Conservation (phyloP, 2,113 vertebrate genomes). For the Leptocoma aspasia region DNA sequence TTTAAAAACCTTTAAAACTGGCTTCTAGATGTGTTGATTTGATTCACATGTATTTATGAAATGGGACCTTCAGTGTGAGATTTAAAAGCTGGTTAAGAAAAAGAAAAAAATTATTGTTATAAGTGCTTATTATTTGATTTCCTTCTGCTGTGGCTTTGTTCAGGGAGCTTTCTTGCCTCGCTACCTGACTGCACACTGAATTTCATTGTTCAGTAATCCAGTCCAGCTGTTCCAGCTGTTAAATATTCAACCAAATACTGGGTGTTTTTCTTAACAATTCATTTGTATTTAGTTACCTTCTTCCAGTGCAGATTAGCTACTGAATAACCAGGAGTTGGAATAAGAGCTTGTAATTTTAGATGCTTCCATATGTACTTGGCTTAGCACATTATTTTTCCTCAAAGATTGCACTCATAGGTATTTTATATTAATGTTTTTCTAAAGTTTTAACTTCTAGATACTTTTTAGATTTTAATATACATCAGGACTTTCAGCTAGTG, state of each 20-base stretch:
- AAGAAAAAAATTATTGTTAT: neutral
- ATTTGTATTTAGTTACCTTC: slow-evolving; percentile 59
- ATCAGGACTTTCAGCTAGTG: neutral
- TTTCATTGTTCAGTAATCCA: slow-evolving; percentile 52
- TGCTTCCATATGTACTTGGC: slow-evolving; percentile 47
- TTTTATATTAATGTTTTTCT: slow-evolving; percentile 40
- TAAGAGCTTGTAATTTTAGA: slow-evolving; percentile 51
- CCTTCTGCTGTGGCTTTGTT: slow-evolving; percentile 9
- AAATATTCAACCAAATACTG: slow-evolving; percentile 53
- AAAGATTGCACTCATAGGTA: neutral
- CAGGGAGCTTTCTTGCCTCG: neutral
- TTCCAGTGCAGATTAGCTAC: slow-evolving; percentile 54
- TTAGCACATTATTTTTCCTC: slow-evolving; percentile 38
- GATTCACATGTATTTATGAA: neutral
- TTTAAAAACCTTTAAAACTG: neutral
- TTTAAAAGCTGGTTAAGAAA: neutral
- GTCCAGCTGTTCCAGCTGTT: slow-evolving; percentile 57
- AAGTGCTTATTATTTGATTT: slow-evolving; percentile 29
- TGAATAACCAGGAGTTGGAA: slow-evolving; percentile 46
- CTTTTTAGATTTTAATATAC: neutral
- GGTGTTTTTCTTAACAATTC: slow-evolving; percentile 58
- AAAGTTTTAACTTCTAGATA: slow-evolving; percentile 3
- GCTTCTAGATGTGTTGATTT: neutral
- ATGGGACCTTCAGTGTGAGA: neutral
- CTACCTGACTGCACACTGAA: slow-evolving; percentile 27